Percentiles rank a stretch among this genome's conserved stretches.
phyloP scores from a whole-genome alignment of 1,140 invertebrate species.

The Nebria ingens region DNA sequence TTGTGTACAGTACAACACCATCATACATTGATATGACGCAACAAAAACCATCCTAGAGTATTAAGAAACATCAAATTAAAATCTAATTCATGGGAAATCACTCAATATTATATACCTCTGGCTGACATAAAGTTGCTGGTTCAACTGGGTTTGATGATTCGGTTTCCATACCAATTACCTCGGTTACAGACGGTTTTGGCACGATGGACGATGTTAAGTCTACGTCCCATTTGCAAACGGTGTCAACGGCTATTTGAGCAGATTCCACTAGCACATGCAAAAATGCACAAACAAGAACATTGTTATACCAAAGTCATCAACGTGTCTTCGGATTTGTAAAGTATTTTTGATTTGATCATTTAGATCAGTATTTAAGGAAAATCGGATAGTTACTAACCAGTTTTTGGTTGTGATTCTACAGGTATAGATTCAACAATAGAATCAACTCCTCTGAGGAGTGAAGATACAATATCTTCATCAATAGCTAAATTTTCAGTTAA shows the following conservation, averaged over 20 bases:
- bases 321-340: no score
- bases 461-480: no score
- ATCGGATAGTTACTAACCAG: no score
- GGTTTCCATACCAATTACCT: neutral
- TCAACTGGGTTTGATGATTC: neutral
- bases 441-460: no score
- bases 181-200: neutral
- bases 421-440: no score
- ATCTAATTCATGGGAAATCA: no score
- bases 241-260: constrained; percentile 2
- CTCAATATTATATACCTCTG: no score
- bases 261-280: constrained; percentile 22
- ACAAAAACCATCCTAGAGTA: constrained; percentile 55
- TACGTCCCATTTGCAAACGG: neutral
- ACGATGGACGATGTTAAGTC: neutral
- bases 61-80: no score
- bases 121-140: neutral
- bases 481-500: no score
- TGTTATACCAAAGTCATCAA: constrained; percentile 23
- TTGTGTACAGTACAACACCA: constrained; percentile 67
- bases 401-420: no score
- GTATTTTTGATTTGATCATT: no score
- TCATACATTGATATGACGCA: constrained; percentile 73
- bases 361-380: no score
- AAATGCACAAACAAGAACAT: constrained; percentile 20